Evolutionary conservation across 2,113 vertebrate genomes (phyloP).

Genomic region (Ptilorrhoa leucosticta): DNA sequence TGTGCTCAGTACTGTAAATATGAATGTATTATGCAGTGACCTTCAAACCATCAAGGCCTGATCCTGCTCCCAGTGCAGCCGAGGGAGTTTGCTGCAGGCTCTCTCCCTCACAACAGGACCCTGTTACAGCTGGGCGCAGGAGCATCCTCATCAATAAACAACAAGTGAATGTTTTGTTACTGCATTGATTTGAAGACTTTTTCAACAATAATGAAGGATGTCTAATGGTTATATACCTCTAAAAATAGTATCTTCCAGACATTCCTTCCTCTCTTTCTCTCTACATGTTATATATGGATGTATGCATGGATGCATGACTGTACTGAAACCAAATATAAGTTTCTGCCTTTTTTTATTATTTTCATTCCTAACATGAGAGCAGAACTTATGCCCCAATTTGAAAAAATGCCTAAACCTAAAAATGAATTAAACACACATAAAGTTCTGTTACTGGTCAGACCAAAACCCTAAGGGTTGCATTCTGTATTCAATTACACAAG

Average conservation of each 20-base stretch:
- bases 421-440: slow-evolving; percentile 55
- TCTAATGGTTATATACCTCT: slow-evolving; percentile 16
- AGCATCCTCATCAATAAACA: slow-evolving; percentile 42
- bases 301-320: neutral
- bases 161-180: slow-evolving; percentile 19
- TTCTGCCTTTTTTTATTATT: neutral
- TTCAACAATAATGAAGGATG: slow-evolving; percentile 2
- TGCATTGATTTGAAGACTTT: slow-evolving; percentile 35
- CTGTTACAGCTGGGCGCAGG: neutral
- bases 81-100: neutral
- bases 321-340: neutral
- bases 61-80: neutral
- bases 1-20: neutral
- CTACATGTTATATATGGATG: neutral
- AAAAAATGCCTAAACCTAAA: slow-evolving; percentile 41
- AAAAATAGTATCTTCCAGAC: slow-evolving; percentile 31
- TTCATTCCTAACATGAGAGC: neutral
- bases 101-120: neutral
- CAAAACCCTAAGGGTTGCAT: slow-evolving; percentile 46
- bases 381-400: slow-evolving; percentile 33
- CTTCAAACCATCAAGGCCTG: slow-evolving; percentile 17
- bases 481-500: slow-evolving; percentile 61
- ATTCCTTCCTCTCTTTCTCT: neutral
- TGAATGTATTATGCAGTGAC: slow-evolving; percentile 20
- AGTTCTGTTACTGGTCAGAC: slow-evolving; percentile 36